Percentiles rank a stretch among this genome's conserved stretches.
These are phyloP conservation scores for Karalla daura DNA, from an alignment of 2,797 vertebrate genomes.

Conservation along the genomic window DNA sequence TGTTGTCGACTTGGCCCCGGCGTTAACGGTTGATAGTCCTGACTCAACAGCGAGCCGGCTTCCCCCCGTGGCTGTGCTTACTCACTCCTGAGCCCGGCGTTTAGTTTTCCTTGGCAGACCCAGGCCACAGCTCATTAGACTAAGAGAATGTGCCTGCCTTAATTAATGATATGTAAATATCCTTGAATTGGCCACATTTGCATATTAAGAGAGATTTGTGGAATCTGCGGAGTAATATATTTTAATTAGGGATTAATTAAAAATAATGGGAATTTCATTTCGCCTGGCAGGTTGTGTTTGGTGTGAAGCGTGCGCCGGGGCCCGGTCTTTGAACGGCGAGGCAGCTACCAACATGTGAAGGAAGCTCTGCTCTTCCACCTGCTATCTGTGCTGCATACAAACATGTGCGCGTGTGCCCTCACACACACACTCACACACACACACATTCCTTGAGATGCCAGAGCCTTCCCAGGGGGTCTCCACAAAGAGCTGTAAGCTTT, in stretches of 20 bases:
- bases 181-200: conserved; percentile 99
- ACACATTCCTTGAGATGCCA: conserved; percentile 80
- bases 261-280: conserved; percentile 99
- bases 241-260: conserved; percentile 99
- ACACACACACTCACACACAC: conserved; percentile 28
- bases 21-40: conserved; percentile 72
- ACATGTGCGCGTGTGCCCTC: conserved; percentile 46
- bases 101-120: conserved; percentile 89
- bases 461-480: conserved; percentile 79
- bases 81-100: conserved; percentile 75
- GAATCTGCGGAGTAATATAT: conserved; percentile 99
- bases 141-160: conserved; percentile 99
- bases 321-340: conserved; percentile 72
- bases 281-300: conserved; percentile 98
- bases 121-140: conserved; percentile 97
- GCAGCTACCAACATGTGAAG: conserved; percentile 68
- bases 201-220: conserved; percentile 99
- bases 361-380: conserved; percentile 73
- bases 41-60: conserved; percentile 74
- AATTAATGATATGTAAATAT: conserved; percentile 99
- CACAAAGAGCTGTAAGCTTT: conserved; percentile 73
- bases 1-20: conserved; percentile 63
- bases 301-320: conserved; percentile 87
- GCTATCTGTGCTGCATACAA: conserved; percentile 78
- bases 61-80: conserved; percentile 75